phyloP scores from a whole-genome alignment of 92 coral and sea anemone species.

The Porites evermanni region DNA sequence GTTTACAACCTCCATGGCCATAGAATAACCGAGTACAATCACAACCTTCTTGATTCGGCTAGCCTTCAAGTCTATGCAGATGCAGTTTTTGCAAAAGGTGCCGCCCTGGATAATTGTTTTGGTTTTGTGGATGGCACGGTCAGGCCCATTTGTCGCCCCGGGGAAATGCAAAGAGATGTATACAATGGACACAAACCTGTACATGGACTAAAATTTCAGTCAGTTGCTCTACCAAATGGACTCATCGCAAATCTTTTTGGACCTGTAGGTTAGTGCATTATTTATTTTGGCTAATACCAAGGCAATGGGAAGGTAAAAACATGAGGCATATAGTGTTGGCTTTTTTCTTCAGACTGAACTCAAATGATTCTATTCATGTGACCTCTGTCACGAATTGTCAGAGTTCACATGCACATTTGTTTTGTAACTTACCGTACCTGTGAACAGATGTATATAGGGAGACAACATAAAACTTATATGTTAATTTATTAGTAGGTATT shows the following conservation, averaged over 20 bases:
- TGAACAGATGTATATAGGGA: constrained; percentile 6
- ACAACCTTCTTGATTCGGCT: too few species aligned
- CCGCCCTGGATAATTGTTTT: too few species aligned
- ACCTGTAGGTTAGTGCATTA: constrained; percentile 40
- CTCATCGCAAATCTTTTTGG: constrained; percentile 24
- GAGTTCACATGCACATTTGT: constrained; percentile 27
- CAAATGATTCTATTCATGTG: constrained; percentile 36
- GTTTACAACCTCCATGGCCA: background rate
- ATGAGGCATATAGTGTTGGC: constrained; percentile 34
- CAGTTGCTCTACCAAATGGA: background rate
- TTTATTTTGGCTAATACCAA: constrained; percentile 27
- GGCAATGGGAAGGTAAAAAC: constrained; percentile 27
- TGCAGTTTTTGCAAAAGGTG: too few species aligned
- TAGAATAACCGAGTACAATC: too few species aligned
- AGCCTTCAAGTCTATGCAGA: too few species aligned
- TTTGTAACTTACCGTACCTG: background rate
- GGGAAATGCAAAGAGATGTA: background rate
- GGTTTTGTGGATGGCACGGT: too few species aligned
- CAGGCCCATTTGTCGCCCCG: background rate
- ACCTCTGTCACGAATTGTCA: constrained; percentile 32
- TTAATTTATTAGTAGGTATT: background rate
- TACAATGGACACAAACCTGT: background rate
- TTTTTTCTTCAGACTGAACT: constrained; percentile 27
- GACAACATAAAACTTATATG: background rate
- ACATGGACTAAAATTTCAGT: constrained; percentile 30